Percentiles rank a stretch among this genome's conserved stretches.
Conservation (phyloP, 1,140 invertebrate genomes). For the Globodera ellingtonae region DNA sequence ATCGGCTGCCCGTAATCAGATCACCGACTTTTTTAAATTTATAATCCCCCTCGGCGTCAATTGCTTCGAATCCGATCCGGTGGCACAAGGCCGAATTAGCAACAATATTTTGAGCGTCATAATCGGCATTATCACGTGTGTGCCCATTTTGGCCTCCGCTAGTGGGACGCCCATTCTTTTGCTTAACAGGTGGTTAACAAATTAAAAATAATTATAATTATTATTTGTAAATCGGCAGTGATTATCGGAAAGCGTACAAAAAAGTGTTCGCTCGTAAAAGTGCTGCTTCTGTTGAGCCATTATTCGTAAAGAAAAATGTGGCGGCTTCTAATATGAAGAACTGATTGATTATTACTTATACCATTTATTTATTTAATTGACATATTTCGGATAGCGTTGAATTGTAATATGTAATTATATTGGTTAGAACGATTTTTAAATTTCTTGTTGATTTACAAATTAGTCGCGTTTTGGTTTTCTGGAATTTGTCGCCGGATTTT, state of each 20-base stretch:
- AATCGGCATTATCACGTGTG: neutral
- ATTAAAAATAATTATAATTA: neutral
- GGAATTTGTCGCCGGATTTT: too few species aligned
- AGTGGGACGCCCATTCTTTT: neutral
- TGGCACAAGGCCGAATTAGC: neutral
- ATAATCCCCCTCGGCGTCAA: neutral
- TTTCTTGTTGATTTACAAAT: too few species aligned
- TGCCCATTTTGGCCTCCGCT: neutral
- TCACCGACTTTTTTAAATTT: neutral
- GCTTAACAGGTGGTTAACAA: neutral
- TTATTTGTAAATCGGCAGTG: neutral
- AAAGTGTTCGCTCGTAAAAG: neutral
- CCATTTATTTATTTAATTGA: too few species aligned
- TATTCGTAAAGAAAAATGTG: too few species aligned
- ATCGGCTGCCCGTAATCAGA: neutral
- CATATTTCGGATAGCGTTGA: too few species aligned
- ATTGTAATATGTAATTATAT: too few species aligned
- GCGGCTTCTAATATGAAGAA: too few species aligned
- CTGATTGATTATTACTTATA: too few species aligned
- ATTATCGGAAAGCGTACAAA: slow-evolving; percentile 9
- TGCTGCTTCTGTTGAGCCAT: too few species aligned
- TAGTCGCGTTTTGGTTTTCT: too few species aligned
- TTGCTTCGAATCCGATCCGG: neutral
- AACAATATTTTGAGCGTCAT: neutral
- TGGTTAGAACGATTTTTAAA: too few species aligned